Conservation (phyloP, 2,113 vertebrate genomes). For the Microcebus murinus region DNA sequence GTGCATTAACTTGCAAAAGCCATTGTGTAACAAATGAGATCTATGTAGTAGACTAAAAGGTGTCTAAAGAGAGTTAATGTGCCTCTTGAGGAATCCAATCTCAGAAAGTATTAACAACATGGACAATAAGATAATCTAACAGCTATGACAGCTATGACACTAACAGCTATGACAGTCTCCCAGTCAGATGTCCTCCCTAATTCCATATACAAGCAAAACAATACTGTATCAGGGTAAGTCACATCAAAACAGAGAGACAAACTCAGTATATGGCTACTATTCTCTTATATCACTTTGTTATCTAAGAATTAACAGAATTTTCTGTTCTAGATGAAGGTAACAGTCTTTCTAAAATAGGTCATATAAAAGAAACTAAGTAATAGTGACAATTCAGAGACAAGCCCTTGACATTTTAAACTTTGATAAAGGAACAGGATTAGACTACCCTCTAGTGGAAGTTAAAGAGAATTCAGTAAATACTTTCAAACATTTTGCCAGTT, state of each 20-base stretch:
- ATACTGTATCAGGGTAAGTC: neutral
- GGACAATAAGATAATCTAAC: neutral
- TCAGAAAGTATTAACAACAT: neutral
- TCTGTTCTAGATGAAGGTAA: conserved; percentile 25
- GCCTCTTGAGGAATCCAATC: neutral
- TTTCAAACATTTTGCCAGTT: neutral
- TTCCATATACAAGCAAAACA: neutral
- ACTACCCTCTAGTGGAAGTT: conserved; percentile 85
- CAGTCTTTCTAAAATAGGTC: conserved; percentile 33
- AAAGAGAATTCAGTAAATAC: conserved; percentile 48
- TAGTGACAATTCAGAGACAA: neutral
- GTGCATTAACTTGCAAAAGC: neutral
- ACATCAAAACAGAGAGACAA: conserved; percentile 1
- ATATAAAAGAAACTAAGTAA: conserved; percentile 32
- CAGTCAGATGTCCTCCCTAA: neutral
- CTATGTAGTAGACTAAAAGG: neutral
- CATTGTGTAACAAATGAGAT: conserved; percentile 32
- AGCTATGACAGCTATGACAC: neutral
- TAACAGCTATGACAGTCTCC: neutral
- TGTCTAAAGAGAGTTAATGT: neutral
- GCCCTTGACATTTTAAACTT: neutral
- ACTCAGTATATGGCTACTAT: neutral
- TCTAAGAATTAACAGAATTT: conserved; percentile 30
- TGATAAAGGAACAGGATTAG: conserved; percentile 57
- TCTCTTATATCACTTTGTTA: neutral